Percentiles rank a stretch among this genome's conserved stretches.
Conservation (phyloP, 2,113 vertebrate genomes). For the Pantherophis guttatus region DNA sequence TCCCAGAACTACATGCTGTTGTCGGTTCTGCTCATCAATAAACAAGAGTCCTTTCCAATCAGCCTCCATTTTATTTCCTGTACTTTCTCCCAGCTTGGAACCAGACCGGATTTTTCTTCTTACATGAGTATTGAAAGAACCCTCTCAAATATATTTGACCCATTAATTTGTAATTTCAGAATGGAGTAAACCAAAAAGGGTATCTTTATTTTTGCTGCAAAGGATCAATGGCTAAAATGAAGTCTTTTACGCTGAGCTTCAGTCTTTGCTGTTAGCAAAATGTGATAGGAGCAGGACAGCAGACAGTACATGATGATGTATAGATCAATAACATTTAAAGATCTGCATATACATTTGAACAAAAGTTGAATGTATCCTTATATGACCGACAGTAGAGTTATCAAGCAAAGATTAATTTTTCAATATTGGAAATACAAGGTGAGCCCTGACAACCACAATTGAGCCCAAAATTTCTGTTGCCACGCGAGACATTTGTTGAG, state of each 20-base stretch:
- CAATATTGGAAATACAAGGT: not conserved
- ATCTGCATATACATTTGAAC: not conserved
- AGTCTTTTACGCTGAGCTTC: not conserved
- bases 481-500: too few relatives aligned
- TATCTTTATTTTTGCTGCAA: not conserved
- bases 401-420: not conserved
- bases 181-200: not conserved
- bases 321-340: not conserved
- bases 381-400: not conserved
- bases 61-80: too few relatives aligned
- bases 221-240: not conserved
- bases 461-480: not conserved
- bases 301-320: not conserved
- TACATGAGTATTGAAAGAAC: not conserved
- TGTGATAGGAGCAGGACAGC: not conserved
- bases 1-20: too few relatives aligned
- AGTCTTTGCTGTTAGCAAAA: not conserved
- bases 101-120: too few relatives aligned
- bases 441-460: not conserved
- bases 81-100: too few relatives aligned
- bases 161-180: not conserved
- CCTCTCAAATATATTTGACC: not conserved
- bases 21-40: too few relatives aligned
- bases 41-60: too few relatives aligned
- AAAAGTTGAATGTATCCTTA: not conserved